A percentile compares a stretch with the other conserved stretches of the same genome.
Conservation (phyloP, 2,888 invertebrate species). For the Cremastobaeus sp. region DNA sequence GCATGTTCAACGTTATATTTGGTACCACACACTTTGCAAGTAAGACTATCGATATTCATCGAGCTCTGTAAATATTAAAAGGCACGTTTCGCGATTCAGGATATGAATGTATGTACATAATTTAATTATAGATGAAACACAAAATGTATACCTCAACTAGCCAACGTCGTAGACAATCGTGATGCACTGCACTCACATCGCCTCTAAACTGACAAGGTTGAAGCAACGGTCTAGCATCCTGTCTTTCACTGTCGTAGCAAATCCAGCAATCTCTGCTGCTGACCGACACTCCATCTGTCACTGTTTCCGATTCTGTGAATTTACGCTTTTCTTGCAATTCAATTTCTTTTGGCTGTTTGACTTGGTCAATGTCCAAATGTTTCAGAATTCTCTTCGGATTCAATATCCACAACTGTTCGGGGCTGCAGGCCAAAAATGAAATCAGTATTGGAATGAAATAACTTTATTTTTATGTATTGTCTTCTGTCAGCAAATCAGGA, state of each 20-base stretch:
- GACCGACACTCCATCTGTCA: slow-evolving; percentile 78
- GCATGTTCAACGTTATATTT: slow-evolving; percentile 90
- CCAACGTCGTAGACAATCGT: slow-evolving; percentile 93
- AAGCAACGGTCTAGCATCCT: slow-evolving; percentile 88
- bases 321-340: slow-evolving; percentile 73
- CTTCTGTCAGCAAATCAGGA: not conserved
- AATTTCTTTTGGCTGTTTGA: slow-evolving; percentile 72
- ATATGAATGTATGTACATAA: too few species aligned
- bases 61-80: slow-evolving; percentile 83
- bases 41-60: slow-evolving; percentile 83
- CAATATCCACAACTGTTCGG: slow-evolving; percentile 94
- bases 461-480: not conserved
- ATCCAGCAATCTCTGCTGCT: slow-evolving; percentile 92
- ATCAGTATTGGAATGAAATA: slow-evolving; percentile 1
- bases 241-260: slow-evolving; percentile 90
- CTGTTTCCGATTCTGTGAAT: slow-evolving; percentile 64
- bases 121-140: not conserved
- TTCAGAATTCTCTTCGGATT: slow-evolving; percentile 93
- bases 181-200: slow-evolving; percentile 94
- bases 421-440: slow-evolving; percentile 76
- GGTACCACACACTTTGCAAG: slow-evolving; percentile 91
- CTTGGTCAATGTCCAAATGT: slow-evolving; percentile 78
- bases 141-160: slow-evolving; percentile 87
- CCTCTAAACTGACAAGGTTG: slow-evolving; percentile 94
- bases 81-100: too few species aligned